phyloP scores from a whole-genome alignment of 1,140 invertebrate species.

The Polypedilum pembai region DNA sequence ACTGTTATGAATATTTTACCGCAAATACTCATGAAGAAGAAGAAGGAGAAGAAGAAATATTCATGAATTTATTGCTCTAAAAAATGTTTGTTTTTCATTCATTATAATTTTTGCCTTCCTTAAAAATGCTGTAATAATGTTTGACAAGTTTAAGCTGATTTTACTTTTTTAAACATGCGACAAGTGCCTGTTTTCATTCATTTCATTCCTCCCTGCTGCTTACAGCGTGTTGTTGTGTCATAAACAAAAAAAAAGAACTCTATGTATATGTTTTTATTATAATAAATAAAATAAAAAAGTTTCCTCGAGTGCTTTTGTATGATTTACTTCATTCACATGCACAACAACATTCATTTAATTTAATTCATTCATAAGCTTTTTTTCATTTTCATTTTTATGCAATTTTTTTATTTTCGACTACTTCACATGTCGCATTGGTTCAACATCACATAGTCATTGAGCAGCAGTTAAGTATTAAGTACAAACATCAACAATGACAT shows the following conservation, averaged over 20 bases:
- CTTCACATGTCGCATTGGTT: not conserved
- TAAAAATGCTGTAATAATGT: constrained; percentile 2
- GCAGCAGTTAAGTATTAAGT: constrained; percentile 1
- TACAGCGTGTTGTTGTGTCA: not conserved
- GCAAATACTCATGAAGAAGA: not conserved
- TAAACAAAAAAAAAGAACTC: not conserved
- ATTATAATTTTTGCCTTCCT: not conserved
- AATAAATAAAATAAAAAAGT: constrained; percentile 9
- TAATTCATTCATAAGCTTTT: not conserved
- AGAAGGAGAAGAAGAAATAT: constrained; percentile 1
- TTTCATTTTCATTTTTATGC: not conserved
- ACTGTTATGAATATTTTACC: constrained; percentile 12
- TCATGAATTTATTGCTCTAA: not conserved
- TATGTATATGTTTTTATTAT: not conserved
- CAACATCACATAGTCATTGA: not conserved
- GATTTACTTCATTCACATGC: not conserved
- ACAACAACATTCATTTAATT: not conserved
- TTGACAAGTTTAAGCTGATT: constrained; percentile 18
- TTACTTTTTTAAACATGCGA: constrained; percentile 11
- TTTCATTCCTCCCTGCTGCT: not conserved
- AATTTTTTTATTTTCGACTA: too few relatives aligned
- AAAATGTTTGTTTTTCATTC: too few relatives aligned
- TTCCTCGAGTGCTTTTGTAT: constrained; percentile 4
- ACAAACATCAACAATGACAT: not conserved
- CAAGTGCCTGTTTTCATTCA: not conserved